These are phyloP conservation scores for Phrynocephalus versicolor DNA, from an alignment of 2,113 vertebrate species.

Conservation along the genomic window DNA sequence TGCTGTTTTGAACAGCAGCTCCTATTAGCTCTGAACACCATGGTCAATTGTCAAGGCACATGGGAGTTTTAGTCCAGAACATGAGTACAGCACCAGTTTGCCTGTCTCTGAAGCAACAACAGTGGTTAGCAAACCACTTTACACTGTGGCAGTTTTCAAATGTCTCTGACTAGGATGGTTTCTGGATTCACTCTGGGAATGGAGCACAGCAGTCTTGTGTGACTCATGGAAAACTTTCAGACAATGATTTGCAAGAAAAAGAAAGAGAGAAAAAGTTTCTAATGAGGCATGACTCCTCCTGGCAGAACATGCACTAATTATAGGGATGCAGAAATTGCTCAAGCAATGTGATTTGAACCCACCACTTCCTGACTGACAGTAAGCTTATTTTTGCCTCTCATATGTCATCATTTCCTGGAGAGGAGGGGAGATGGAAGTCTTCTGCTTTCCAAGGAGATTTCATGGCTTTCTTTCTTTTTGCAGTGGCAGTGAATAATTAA, in stretches of 20 bases:
- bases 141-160: not conserved
- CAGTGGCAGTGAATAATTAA: conserved; percentile 36
- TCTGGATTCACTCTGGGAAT: not conserved
- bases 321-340: not conserved
- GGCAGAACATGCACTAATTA: accelerated
- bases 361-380: accelerated
- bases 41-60: not conserved
- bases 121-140: not conserved
- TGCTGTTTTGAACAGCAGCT: not conserved
- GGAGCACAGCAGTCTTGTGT: not conserved
- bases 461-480: not conserved
- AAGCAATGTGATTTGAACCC: not conserved
- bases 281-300: not conserved
- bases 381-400: not conserved
- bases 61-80: not conserved
- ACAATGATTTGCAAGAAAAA: not conserved
- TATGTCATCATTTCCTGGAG: accelerated
- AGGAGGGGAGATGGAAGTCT: not conserved
- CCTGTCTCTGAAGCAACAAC: not conserved
- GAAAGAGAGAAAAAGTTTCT: not conserved
- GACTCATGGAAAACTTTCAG: not conserved
- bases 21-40: not conserved
- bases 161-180: not conserved
- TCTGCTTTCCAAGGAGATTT: not conserved
- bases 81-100: not conserved